A percentile compares a stretch with the other conserved stretches of the same genome.
Conservation (phyloP, 2,113 vertebrate species). For the Ardeotis arabs region DNA sequence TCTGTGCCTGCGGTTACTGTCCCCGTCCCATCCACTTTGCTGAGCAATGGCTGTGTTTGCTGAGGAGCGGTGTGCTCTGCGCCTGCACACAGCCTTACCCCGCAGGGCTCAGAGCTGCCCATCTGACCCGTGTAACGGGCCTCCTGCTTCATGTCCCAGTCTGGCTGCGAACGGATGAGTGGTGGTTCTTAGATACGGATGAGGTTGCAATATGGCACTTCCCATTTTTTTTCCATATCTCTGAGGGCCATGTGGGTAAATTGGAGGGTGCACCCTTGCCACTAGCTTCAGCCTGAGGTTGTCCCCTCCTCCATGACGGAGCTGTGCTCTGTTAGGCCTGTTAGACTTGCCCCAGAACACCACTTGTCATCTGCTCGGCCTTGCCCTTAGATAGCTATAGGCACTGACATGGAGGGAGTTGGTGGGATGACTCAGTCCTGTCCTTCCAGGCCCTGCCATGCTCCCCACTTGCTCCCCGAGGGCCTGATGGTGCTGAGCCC, state of each 20-base stretch:
- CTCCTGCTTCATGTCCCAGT: neutral
- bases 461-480: neutral
- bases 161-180: neutral
- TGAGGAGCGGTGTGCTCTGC: fast-evolving
- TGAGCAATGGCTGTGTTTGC: neutral
- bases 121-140: neutral
- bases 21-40: neutral
- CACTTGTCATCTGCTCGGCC: neutral
- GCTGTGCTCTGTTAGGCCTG: neutral
- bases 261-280: neutral
- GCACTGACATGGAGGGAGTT: neutral
- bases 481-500: neutral
- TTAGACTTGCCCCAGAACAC: neutral
- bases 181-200: neutral
- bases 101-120: neutral
- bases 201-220: neutral
- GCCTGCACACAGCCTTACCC: neutral
- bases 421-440: neutral
- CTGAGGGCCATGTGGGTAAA: neutral
- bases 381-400: neutral
- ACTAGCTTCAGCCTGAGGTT: neutral
- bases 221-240: fast-evolving
- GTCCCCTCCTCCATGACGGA: neutral
- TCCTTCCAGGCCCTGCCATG: neutral
- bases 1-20: neutral